These are phyloP conservation scores for Eolophus roseicapilla DNA, from an alignment of 2,113 vertebrate genomes.

Conservation along the genomic window DNA sequence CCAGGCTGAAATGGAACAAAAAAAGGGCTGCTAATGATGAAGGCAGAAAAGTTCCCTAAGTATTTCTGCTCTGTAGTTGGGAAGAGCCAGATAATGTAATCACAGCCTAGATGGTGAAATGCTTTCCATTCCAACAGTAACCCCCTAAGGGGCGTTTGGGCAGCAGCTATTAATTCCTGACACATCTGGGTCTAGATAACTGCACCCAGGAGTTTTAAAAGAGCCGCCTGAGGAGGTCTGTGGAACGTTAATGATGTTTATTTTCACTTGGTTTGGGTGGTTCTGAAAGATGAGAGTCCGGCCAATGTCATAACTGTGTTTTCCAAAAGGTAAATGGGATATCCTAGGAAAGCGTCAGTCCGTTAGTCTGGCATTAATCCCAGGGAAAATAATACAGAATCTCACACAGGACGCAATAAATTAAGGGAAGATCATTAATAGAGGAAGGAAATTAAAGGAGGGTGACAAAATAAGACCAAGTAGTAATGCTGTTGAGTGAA, in stretches of 20 bases:
- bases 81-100: not conserved
- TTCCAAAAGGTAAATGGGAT: conserved; percentile 45
- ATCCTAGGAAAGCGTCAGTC: conserved; percentile 17
- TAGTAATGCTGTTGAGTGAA: not conserved
- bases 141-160: not conserved
- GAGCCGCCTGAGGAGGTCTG: not conserved
- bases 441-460: conserved; percentile 66
- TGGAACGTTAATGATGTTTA: not conserved
- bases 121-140: conserved; percentile 19
- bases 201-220: conserved; percentile 32
- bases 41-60: conserved; percentile 6
- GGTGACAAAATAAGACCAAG: not conserved
- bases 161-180: conserved; percentile 6
- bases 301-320: not conserved
- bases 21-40: not conserved
- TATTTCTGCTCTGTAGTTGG: not conserved
- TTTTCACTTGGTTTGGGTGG: conserved; percentile 2
- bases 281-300: not conserved
- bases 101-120: not conserved
- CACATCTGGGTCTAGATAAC: not conserved
- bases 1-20: not conserved
- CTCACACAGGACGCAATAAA: conserved; percentile 55
- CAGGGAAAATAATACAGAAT: conserved; percentile 30
- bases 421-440: conserved; percentile 48
- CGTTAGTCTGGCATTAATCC: conserved; percentile 11